Percentiles rank a stretch among this genome's conserved stretches.
phyloP scores from a whole-genome alignment of 2,888 invertebrate species.

The Lagria hirta region DNA sequence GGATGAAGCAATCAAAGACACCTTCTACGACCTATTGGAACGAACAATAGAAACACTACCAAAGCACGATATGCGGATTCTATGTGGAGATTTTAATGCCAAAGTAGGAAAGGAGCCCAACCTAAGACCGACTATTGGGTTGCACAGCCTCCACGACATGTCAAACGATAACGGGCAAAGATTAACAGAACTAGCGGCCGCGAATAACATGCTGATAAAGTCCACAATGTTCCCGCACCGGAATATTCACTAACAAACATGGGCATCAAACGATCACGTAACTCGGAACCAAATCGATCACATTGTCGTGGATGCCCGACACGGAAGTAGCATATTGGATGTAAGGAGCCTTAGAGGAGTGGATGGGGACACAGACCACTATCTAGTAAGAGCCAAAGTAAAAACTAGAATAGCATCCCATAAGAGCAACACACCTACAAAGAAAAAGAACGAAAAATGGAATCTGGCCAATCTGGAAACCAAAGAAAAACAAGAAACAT shows the following conservation, averaged over 20 bases:
- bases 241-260: not conserved
- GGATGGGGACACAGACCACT: not conserved
- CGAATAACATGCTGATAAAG: not conserved
- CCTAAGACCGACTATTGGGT: not conserved
- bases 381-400: not conserved
- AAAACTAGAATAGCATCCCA: not conserved
- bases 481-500: not conserved
- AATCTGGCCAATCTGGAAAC: not conserved
- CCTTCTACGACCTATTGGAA: not conserved
- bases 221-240: not conserved
- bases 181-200: not conserved
- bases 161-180: not conserved
- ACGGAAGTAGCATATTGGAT: not conserved
- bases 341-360: not conserved
- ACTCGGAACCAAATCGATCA: not conserved
- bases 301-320: not conserved
- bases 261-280: not conserved
- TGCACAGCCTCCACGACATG: not conserved
- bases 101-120: not conserved
- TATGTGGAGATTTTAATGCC: too few relatives aligned
- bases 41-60: not conserved
- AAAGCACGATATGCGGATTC: not conserved
- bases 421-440: not conserved
- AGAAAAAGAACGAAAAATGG: conserved; percentile 1
- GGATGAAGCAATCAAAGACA: not conserved